Conservation (phyloP, 1,140 invertebrate species). For the Drosophila punjabiensis region DNA sequence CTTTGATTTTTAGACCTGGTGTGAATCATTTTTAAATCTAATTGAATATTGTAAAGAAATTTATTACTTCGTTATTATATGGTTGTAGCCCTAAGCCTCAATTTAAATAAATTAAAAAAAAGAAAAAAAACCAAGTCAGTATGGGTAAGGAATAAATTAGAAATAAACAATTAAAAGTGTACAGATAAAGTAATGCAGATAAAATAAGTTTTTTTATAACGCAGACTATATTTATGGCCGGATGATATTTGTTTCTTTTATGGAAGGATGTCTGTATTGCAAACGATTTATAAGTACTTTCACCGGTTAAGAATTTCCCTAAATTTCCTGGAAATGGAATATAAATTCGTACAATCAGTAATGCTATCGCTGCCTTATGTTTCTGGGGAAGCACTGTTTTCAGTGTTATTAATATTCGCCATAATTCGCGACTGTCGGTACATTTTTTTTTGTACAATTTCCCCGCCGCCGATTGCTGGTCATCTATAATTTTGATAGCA, state of each 20-base stretch:
- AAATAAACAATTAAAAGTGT: background rate
- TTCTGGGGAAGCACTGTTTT: slow-evolving; percentile 9
- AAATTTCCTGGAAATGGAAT: background rate
- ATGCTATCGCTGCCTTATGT: background rate
- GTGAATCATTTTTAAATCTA: background rate
- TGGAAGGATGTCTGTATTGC: background rate
- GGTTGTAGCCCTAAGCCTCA: background rate
- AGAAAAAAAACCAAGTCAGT: background rate
- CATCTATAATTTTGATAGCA: slow-evolving; percentile 54
- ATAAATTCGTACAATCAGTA: background rate
- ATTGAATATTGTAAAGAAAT: background rate
- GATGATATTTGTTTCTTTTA: background rate
- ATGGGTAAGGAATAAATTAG: background rate
- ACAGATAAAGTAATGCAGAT: background rate
- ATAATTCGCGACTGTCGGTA: slow-evolving; percentile 29
- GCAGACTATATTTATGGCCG: background rate
- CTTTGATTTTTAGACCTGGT: too few relatives aligned
- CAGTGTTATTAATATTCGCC: slow-evolving; percentile 38
- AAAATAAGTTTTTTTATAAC: background rate
- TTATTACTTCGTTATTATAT: background rate
- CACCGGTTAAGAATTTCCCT: background rate
- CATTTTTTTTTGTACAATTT: slow-evolving; percentile 29
- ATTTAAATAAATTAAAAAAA: background rate
- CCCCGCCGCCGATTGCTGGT: slow-evolving; percentile 33
- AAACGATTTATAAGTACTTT: background rate